Percentiles rank a stretch among this genome's conserved stretches.
Evolutionary conservation across 2,888 invertebrate genomes (phyloP).

Genomic region (Orthosia incerta): DNA sequence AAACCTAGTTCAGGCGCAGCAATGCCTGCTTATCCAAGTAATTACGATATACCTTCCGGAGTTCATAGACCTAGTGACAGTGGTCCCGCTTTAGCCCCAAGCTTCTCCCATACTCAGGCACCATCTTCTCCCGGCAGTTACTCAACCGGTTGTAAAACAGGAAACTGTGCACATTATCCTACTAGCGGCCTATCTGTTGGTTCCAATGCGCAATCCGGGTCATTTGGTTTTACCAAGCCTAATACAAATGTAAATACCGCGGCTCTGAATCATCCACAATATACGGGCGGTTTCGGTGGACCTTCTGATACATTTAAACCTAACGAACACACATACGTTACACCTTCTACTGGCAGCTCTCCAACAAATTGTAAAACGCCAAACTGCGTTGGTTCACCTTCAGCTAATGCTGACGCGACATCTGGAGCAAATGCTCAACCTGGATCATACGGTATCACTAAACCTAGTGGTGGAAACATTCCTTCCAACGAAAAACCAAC

Average conservation of each 20-base stretch:
- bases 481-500: slow-evolving; percentile 49
- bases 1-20: slow-evolving; percentile 44
- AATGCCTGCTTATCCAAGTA: slow-evolving; percentile 37
- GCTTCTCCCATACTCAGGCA: slow-evolving; percentile 29
- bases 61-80: slow-evolving; percentile 29
- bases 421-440: slow-evolving; percentile 32
- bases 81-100: slow-evolving; percentile 31
- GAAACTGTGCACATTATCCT: slow-evolving; percentile 43
- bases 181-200: slow-evolving; percentile 6
- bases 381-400: slow-evolving; percentile 38
- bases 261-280: slow-evolving; percentile 34
- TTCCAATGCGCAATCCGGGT: slow-evolving; percentile 24
- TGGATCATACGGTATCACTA: slow-evolving; percentile 29
- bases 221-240: slow-evolving; percentile 33
- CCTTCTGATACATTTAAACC: slow-evolving; percentile 44
- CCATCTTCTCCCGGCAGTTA: slow-evolving; percentile 20
- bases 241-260: slow-evolving; percentile 2
- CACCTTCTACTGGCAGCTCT: slow-evolving; percentile 61
- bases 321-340: slow-evolving; percentile 46
- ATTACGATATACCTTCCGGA: slow-evolving; percentile 45
- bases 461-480: slow-evolving; percentile 30
- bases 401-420: slow-evolving; percentile 20
- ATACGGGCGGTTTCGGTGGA: slow-evolving; percentile 34
- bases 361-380: slow-evolving; percentile 41
- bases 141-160: slow-evolving; percentile 39